Evolutionary conservation across 2,888 invertebrate genomes (phyloP).

Genomic region (Volucella bombylans): DNA sequence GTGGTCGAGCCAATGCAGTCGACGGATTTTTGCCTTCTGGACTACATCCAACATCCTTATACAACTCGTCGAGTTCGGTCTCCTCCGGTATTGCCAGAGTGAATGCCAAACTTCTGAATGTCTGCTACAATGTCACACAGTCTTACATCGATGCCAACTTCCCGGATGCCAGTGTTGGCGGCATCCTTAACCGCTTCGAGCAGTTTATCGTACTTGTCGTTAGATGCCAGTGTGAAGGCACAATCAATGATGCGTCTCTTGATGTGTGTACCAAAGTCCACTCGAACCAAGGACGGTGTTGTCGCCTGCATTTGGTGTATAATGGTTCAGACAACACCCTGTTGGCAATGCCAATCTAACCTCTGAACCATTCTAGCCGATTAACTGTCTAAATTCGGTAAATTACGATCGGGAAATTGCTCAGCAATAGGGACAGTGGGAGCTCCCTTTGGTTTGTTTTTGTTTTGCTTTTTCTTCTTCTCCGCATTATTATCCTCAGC

Average conservation of each 20-base stretch:
- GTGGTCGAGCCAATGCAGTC: no score
- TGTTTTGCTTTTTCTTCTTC: slow-evolving; percentile 83
- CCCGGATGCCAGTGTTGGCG: slow-evolving; percentile 98
- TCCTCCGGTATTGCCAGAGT: slow-evolving; percentile 99
- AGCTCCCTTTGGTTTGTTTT: slow-evolving; percentile 87
- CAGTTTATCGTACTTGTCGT: slow-evolving; percentile 96
- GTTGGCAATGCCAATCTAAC: slow-evolving; percentile 98
- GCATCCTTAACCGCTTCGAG: slow-evolving; percentile 98
- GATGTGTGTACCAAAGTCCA: slow-evolving; percentile 99
- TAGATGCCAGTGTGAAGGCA: slow-evolving; percentile 98
- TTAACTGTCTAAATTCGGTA: slow-evolving; percentile 93
- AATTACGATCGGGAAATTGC: slow-evolving; percentile 91
- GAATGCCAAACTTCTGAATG: slow-evolving; percentile 96
- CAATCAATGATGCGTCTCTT: slow-evolving; percentile 99
- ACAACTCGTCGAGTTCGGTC: no score
- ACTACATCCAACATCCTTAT: no score
- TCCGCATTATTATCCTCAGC: slow-evolving; percentile 76
- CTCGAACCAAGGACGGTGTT: slow-evolving; percentile 97
- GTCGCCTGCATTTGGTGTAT: slow-evolving; percentile 99
- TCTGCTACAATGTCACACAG: slow-evolving; percentile 98
- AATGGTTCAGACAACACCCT: slow-evolving; percentile 99
- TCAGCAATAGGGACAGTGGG: slow-evolving; percentile 94
- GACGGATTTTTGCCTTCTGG: no score
- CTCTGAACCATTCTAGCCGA: slow-evolving; percentile 96
- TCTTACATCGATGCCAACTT: slow-evolving; percentile 97